A percentile compares a stretch with the other conserved stretches of the same genome.
Evolutionary conservation across 53 echinoderm and acorn worm genomes (phyloP).

Genomic region (Glandiceps talaboti): DNA sequence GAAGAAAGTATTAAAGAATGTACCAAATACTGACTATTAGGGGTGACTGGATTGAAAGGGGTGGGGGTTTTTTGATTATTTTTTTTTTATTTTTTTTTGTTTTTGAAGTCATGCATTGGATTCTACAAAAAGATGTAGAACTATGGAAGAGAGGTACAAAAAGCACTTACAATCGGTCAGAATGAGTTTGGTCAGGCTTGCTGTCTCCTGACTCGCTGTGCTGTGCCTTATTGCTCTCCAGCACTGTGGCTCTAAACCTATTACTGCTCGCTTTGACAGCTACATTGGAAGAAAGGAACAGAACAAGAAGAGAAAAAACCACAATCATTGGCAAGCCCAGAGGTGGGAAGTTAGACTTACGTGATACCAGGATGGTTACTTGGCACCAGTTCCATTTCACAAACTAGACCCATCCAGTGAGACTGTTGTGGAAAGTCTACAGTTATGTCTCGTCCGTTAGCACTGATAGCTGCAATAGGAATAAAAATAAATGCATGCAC

Average conservation of each 20-base stretch:
- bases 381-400: slow-evolving; percentile 97
- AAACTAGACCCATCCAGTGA: slow-evolving; percentile 89
- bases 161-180: not conserved
- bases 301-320: not conserved
- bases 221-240: not conserved
- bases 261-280: not conserved
- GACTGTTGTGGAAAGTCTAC: slow-evolving; percentile 96
- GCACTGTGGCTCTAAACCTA: slow-evolving; percentile 1
- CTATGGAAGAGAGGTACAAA: not conserved
- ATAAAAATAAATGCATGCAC: slow-evolving; percentile 3
- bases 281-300: not conserved
- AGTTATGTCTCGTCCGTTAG: slow-evolving; percentile 94
- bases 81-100: no score
- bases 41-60: no score
- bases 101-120: no score
- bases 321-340: not conserved
- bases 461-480: slow-evolving; percentile 64
- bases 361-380: slow-evolving; percentile 73
- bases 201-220: not conserved
- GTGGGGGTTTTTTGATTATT: no score
- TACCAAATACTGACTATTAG: no score
- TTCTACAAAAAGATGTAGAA: no score
- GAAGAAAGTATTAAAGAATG: no score
- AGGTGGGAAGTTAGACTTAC: slow-evolving; percentile 38
- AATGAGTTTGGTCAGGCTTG: not conserved